These are phyloP conservation scores for Orchestia grillus DNA, from an alignment of 1,140 invertebrate species.

Conservation along the genomic window DNA sequence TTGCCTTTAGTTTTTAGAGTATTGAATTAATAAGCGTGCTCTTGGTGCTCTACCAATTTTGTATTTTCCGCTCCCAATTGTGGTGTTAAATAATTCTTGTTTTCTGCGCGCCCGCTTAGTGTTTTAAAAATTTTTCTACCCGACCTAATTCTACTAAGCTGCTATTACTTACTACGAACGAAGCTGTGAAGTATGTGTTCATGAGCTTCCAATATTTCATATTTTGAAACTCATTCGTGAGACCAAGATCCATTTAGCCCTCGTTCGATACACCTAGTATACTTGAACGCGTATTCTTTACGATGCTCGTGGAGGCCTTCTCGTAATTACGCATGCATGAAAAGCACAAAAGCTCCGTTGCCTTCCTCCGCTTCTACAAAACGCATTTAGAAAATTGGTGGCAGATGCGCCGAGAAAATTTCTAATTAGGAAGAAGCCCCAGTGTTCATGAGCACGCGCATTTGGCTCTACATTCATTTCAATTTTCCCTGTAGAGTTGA, in stretches of 20 bases:
- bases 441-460: background rate
- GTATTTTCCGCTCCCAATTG: too few relatives aligned
- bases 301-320: background rate
- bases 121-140: too few relatives aligned
- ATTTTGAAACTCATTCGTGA: background rate
- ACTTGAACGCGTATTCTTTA: background rate
- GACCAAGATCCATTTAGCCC: background rate
- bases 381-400: background rate
- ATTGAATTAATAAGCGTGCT: too few relatives aligned
- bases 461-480: background rate
- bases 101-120: too few relatives aligned
- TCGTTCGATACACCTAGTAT: background rate
- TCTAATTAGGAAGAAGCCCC: background rate
- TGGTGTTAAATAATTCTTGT: too few relatives aligned
- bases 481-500: background rate
- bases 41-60: too few relatives aligned
- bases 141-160: too few relatives aligned
- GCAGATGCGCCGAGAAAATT: background rate
- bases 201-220: background rate
- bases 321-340: background rate
- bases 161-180: background rate
- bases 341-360: background rate
- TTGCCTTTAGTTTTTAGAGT: too few relatives aligned
- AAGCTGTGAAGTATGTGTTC: background rate
- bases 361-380: background rate